Conservation (phyloP, 2,797 vertebrate genomes). For the Percopsis omiscomaycus region DNA sequence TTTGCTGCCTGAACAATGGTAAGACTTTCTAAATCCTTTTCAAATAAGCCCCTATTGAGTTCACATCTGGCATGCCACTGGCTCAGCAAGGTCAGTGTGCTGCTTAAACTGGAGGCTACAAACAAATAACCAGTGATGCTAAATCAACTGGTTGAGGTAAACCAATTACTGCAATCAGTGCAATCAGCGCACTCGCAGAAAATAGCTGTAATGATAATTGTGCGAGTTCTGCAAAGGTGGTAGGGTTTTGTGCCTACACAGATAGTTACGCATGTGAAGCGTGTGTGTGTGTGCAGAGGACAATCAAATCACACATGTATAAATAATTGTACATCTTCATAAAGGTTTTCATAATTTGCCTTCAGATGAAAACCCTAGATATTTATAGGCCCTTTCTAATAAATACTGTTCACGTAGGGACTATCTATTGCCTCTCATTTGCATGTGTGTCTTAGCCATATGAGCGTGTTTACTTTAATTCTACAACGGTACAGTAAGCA, state of each 20-base stretch:
- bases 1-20: conserved; percentile 56
- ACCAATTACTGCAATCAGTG: conserved; percentile 72
- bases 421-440: conserved; percentile 49
- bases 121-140: conserved; percentile 69
- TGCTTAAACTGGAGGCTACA: conserved; percentile 55
- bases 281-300: background rate
- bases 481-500: conserved; percentile 60
- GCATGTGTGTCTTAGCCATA: conserved; percentile 51
- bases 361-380: conserved; percentile 5
- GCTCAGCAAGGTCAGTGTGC: conserved; percentile 50
- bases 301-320: background rate
- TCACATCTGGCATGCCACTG: conserved; percentile 40
- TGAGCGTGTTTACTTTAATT: conserved; percentile 71
- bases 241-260: conserved; percentile 17
- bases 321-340: background rate
- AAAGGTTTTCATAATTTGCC: background rate
- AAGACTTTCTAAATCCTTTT: conserved; percentile 52
- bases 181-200: conserved; percentile 69
- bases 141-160: conserved; percentile 51
- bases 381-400: conserved; percentile 36
- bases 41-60: conserved; percentile 60
- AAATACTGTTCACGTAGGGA: conserved; percentile 43
- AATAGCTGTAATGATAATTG: conserved; percentile 61
- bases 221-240: conserved; percentile 47
- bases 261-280: background rate